A percentile compares a stretch with the other conserved stretches of the same genome.
These are phyloP conservation scores for Drosophila affinis DNA, from an alignment of 2,888 invertebrate genomes.

Conservation along the genomic window DNA sequence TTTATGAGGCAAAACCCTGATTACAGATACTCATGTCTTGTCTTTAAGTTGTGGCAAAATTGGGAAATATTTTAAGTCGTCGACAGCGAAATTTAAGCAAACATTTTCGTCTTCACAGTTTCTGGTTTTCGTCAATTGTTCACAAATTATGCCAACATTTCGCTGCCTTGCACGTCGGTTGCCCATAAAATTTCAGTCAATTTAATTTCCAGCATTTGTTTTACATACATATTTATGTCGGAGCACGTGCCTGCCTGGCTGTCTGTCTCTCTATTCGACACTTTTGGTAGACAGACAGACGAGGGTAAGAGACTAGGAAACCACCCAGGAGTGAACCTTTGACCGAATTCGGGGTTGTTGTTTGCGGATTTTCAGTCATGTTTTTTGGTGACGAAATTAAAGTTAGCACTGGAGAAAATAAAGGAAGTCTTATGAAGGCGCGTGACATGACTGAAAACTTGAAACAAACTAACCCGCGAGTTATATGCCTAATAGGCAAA, in stretches of 20 bases:
- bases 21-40: neutral
- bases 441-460: conserved; percentile 42
- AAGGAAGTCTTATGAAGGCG: conserved; percentile 10
- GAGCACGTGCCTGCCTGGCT: conserved; percentile 38
- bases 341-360: conserved; percentile 16
- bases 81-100: neutral
- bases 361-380: conserved; percentile 30
- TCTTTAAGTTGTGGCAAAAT: neutral
- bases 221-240: conserved; percentile 45
- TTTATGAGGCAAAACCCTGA: conserved; percentile 8
- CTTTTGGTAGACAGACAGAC: conserved; percentile 16
- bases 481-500: conserved; percentile 32
- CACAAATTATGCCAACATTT: conserved; percentile 43
- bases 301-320: conserved; percentile 7
- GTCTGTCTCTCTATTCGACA: conserved; percentile 35
- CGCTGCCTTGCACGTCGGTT: conserved; percentile 45
- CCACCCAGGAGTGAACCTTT: conserved; percentile 17
- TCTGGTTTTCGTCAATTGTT: conserved; percentile 37
- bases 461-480: conserved; percentile 6
- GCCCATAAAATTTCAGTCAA: conserved; percentile 51
- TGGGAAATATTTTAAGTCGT: neutral
- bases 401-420: conserved; percentile 16
- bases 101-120: neutral
- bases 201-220: conserved; percentile 48
- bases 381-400: conserved; percentile 38